A percentile compares a stretch with the other conserved stretches of the same genome.
Conservation (phyloP, 2,888 invertebrate species). For the Diaphora mendica region DNA sequence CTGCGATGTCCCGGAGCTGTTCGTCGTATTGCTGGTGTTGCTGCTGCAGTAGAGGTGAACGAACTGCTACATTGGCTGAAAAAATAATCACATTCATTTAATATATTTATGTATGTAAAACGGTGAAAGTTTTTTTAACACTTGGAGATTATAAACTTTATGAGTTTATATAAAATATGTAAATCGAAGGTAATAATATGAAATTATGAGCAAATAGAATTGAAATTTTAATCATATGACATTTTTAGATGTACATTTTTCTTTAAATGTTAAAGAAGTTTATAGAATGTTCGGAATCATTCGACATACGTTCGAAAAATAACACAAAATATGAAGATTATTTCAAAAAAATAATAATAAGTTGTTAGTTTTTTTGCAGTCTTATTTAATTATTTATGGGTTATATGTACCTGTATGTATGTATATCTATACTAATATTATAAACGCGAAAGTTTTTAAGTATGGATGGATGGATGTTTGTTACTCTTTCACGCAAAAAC, state of each 20-base stretch:
- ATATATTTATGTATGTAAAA: neutral
- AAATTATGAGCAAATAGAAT: conserved; percentile 1
- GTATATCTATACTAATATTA: no score
- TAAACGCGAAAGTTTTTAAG: no score
- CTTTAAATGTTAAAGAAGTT: neutral
- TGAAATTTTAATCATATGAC: neutral
- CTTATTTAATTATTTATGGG: neutral
- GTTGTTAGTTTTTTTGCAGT: neutral
- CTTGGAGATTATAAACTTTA: neutral
- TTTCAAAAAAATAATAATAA: no score
- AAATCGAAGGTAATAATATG: neutral
- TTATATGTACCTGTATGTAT: no score
- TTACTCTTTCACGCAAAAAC: no score
- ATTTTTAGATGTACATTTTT: neutral
- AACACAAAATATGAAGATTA: no score
- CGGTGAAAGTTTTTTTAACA: neutral
- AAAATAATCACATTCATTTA: neutral
- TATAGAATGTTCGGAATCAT: neutral
- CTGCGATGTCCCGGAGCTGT: conserved; percentile 93
- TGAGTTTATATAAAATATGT: conserved; percentile 1
- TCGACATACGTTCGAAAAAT: neutral
- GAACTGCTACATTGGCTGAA: conserved; percentile 64
- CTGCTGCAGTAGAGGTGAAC: conserved; percentile 81
- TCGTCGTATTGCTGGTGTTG: conserved; percentile 87
- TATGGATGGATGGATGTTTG: no score